Base-by-base conservation (phyloP, 1,140 invertebrate species). In the Coenobita brevimanus region DNA sequence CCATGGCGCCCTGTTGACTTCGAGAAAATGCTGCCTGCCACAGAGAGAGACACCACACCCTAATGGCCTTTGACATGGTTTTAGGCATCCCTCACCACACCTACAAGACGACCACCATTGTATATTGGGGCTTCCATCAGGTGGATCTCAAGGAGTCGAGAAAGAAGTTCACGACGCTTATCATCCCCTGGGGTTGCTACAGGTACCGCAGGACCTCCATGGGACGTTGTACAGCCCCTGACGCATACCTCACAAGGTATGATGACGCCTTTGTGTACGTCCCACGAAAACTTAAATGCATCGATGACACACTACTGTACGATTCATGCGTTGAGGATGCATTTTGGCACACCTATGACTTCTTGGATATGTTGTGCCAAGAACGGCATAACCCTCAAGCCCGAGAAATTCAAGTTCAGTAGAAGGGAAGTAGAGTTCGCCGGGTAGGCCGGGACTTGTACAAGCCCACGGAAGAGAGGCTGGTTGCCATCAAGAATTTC, bases 121-220 rank as follows among this genome's bases (percentile, higher is more conserved):
- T 73, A 4, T 43, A 41, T 73, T 86, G 76, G 76, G 73, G 64
- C 13, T 78, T 50, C 41, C 83, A 86, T 50, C 83, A 86, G 33
- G 73, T 86, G 8, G 50, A 57, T 1, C 62, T 86, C 8, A 24
- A 78, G 60, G 64, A 38, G 24, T 71, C 80, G 8, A 82, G 83
- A 71, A 21, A 38, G 0, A 36, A n/a, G 33, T 43, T 86, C 21
- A 75, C 71, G 10, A 86, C 71, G 4, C 80, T 82, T 27, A 86
- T 86, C n/a, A 71, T 41, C 69, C 83, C 71, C 4, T 64, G 64
- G 64, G 64, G 64, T 69, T 17, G 24, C 64, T 69, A 15, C 24
- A 4, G n/a, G 64, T 69, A 69, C 64, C 38, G 64, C 21, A 69
- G 24, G n/a, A 69, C 10, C 8, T 36, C 64, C 62, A 3, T 64